A percentile compares a stretch with the other conserved stretches of the same genome.
phyloP scores from a whole-genome alignment of 92 coral and sea anemone species.

The Metridium senile region DNA sequence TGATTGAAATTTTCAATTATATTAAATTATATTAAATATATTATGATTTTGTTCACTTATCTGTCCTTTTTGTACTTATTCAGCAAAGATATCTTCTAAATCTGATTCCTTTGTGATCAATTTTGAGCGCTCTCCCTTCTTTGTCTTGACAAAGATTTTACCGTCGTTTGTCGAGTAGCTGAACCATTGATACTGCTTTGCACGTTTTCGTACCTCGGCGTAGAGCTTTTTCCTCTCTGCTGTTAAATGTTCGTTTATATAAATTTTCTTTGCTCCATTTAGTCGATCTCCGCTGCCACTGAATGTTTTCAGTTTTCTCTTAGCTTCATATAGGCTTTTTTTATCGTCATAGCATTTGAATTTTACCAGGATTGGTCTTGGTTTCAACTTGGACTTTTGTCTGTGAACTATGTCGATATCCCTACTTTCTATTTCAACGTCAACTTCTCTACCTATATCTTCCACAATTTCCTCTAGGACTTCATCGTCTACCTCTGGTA shows the following conservation, averaged over 20 bases:
- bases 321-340: neutral
- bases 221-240: neutral
- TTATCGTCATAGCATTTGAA: neutral
- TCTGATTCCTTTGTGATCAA: neutral
- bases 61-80: too few species aligned
- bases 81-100: too few species aligned
- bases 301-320: neutral
- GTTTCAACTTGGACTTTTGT: neutral
- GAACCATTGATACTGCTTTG: neutral
- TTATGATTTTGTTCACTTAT: neutral
- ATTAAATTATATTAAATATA: neutral
- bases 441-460: neutral
- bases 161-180: neutral
- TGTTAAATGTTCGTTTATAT: neutral
- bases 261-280: conserved; percentile 2
- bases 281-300: neutral
- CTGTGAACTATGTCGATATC: conserved; percentile 14
- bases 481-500: neutral
- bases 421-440: neutral
- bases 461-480: neutral
- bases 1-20: neutral
- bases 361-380: neutral
- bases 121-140: neutral
- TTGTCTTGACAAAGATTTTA: conserved; percentile 2
- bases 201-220: neutral